Evolutionary conservation across 2,797 vertebrate species (phyloP).

Genomic region (Gobionotothen gibberifrons): DNA sequence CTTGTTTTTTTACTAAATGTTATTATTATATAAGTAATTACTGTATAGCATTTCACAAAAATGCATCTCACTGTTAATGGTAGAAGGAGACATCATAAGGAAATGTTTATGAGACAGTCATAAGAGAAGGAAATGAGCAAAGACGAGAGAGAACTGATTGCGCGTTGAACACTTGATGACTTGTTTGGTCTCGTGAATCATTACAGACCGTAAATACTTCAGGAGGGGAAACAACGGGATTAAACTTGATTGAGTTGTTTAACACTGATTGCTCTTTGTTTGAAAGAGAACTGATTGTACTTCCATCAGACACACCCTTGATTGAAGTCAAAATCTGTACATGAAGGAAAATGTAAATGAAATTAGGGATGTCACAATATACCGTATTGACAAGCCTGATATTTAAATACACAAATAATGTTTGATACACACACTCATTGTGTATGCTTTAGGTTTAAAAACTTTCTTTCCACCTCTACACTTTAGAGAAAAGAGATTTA

Average conservation of each 20-base stretch:
- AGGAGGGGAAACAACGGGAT: not conserved
- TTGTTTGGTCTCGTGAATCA: conserved; percentile 30
- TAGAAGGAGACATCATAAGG: conserved; percentile 1
- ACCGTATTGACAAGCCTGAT: too few relatives aligned
- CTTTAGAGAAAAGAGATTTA: too few relatives aligned
- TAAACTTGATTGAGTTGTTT: conserved; percentile 13
- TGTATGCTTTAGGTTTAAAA: too few relatives aligned
- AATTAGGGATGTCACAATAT: not conserved
- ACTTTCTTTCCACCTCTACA: too few relatives aligned
- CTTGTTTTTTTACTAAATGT: not conserved
- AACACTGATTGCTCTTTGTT: not conserved
- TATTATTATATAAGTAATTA: not conserved
- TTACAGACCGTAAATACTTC: conserved; percentile 1
- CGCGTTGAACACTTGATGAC: not conserved
- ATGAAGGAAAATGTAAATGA: not conserved
- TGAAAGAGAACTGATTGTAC: not conserved
- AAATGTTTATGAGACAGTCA: not conserved
- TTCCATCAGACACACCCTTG: not conserved
- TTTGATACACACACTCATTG: too few relatives aligned
- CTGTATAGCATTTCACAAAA: not conserved
- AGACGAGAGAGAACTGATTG: conserved; percentile 5
- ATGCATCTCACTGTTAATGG: not conserved
- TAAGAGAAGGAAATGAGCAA: conserved; percentile 31
- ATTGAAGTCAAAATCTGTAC: not conserved
- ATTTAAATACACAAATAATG: too few relatives aligned